Evolutionary conservation across 2,888 invertebrate genomes (phyloP), one percentile per base, ranked within the genome.

Genomic region (Clistopyga incitator): DNA sequence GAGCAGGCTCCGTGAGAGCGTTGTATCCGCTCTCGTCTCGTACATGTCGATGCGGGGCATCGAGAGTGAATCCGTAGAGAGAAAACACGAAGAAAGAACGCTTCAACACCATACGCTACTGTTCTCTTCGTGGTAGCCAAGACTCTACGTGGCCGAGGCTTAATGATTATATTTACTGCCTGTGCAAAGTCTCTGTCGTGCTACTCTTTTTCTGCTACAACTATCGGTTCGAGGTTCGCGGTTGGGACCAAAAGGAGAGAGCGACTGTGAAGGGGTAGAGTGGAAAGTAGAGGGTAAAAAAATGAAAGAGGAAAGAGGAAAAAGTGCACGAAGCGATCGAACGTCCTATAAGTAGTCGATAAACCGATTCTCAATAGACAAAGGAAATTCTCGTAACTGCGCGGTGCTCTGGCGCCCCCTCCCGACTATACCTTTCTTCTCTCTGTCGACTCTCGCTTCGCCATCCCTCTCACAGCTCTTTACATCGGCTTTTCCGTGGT

Each of bases 141-240:
- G 74, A 20, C 18, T 34, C 65, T 76, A 61, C 70, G 68, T 59
- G 71, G 84, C 61, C 71, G 77, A 81, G 86, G 85, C 89, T 91
- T 91, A 89, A 91, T 86, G 90, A 88, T 90, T 91, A 90, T 90
- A 91, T 91, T 91, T 90, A 91, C 90, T 89, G 86, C 89, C 82
- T 42, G 23, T 15, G 56, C 29, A 42, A 78, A 84, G 84, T 75
- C 74, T 74, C 77, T 29, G 74, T 74, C 72, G 71, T 42, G 56
- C 72, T 61, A 72, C 64, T 78, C 70, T 54, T 47, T 67, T 67
- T 76, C 56, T 64, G 59, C 65, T 56, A 65, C 65, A 78, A 65
- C 65, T 81, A 10, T 8, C 10, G 38, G 38, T 38, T 74, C 38
- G 64, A 78, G 77, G 42, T 74, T 78, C 47, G 45, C 25, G 81